phyloP scores from a whole-genome alignment of 1,140 invertebrate genomes.

The Trichonephila clavipes region DNA sequence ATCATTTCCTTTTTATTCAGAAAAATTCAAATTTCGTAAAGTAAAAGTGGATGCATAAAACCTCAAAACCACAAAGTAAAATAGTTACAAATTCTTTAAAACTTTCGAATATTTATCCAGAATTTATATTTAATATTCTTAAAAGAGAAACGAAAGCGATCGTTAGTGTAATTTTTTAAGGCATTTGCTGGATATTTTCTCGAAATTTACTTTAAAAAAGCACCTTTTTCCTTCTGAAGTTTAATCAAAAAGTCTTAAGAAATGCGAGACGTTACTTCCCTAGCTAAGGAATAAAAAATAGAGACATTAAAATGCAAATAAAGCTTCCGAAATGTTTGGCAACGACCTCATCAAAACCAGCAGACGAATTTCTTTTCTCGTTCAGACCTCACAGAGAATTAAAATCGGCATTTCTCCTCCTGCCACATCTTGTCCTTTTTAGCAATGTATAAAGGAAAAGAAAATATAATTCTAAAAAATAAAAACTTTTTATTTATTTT shows the following conservation, averaged over 20 bases:
- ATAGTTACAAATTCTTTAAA: neutral
- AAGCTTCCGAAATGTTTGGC: neutral
- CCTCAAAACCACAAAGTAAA: neutral
- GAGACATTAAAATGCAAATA: constrained; percentile 58
- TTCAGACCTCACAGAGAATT: neutral
- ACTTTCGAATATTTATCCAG: neutral
- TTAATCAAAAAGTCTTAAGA: constrained; percentile 46
- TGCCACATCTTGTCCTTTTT: neutral
- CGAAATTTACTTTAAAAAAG: neutral
- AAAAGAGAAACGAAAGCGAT: neutral
- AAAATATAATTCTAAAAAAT: neutral
- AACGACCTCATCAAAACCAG: constrained; percentile 20
- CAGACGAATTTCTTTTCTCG: neutral
- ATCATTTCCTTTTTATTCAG: no score
- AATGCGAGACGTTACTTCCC: neutral
- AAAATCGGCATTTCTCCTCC: neutral
- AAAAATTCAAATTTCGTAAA: neutral
- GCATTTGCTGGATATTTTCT: neutral
- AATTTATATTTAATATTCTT: neutral
- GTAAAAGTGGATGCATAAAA: neutral
- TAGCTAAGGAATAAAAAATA: neutral
- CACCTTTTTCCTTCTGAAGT: neutral
- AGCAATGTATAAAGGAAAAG: neutral
- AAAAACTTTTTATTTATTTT: neutral
- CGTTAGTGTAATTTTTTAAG: neutral